Evolutionary conservation across 2,113 vertebrate species (phyloP), one percentile per base, ranked within the genome.

Genomic region (Scytalopus superciliaris): DNA sequence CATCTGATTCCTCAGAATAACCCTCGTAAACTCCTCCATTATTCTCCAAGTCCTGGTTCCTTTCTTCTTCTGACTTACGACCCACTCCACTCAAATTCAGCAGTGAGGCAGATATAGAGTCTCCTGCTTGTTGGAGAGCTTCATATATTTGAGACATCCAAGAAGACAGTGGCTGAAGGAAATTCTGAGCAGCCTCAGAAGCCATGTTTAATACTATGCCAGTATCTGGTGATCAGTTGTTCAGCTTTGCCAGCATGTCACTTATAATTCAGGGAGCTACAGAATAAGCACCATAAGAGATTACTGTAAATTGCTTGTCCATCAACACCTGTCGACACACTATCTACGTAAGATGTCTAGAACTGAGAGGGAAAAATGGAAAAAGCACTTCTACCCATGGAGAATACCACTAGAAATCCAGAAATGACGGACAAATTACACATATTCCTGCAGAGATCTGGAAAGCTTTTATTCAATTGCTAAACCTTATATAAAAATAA

Each of bases 101-200:
- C 69, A 98, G 95, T 0, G 97, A 98, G 70, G 95, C 90, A 69
- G 98, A 98, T 53, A 98, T 78, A 4, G 84, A 95, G 69, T 97
- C 97, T 31, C 98, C 97, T n/a, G 97, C 97, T 87, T 98, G 97
- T 31, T 98, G 98, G 82, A 98, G 91, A 30, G 98, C 97, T 96
- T 98, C 98, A 1, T 98, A 98, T 64, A 98, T 87, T 50, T 98
- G 98, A 53, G 98, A 97, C 87, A 99, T 97, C 98, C 98, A 99
- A 59, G 98, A 97, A 22, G 98, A 98, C 45, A 99, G 90, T 19
- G 98, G 97, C 87, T 98, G 98, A 76, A 98, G 97, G 92, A 98
- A 97, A 89, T 94, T 98, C 59, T 94, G 97, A 82, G 91, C 83
- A 91, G 98, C 97, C 93, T 98, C 97, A 86, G 97, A 97, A 25